Conservation (phyloP, 1,140 invertebrate species). For the Himalopsyche phryganea region DNA sequence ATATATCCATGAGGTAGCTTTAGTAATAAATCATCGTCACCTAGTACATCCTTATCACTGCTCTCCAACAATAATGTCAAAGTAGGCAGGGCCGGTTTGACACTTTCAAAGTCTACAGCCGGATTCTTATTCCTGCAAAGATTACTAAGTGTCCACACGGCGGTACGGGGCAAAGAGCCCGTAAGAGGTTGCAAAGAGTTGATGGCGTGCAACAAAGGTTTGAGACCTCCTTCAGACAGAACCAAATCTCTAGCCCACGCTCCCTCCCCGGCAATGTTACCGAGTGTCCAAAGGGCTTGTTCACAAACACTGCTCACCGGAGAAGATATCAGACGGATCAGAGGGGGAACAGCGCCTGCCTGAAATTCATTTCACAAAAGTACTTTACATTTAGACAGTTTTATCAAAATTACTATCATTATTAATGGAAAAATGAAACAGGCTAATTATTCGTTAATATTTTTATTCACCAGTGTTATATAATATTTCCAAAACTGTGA, state of each 20-base stretch:
- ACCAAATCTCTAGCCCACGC: conserved; percentile 73
- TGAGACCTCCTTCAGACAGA: conserved; percentile 60
- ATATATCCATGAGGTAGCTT: too few species aligned
- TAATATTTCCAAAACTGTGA: too few species aligned
- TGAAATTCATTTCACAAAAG: too few species aligned
- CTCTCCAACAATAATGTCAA: conserved; percentile 74
- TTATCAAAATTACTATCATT: too few species aligned
- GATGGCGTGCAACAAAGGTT: conserved; percentile 65
- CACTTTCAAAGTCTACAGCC: conserved; percentile 66
- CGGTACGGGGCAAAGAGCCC: conserved; percentile 51
- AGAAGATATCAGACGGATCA: conserved; percentile 75
- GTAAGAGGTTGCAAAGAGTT: conserved; percentile 18
- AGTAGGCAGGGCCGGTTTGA: conserved; percentile 75
- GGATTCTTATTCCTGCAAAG: conserved; percentile 91
- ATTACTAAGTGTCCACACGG: conserved; percentile 91
- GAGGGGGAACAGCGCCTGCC: conserved; percentile 80
- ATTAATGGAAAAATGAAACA: too few species aligned
- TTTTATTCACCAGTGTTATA: too few species aligned
- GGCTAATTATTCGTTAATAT: too few species aligned
- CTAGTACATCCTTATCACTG: conserved; percentile 71
- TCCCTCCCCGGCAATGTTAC: conserved; percentile 95
- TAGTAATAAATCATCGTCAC: conserved; percentile 41
- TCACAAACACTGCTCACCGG: conserved; percentile 78
- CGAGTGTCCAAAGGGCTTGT: conserved; percentile 96
- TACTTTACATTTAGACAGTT: too few species aligned